These are phyloP conservation scores for Teleiodes luculella DNA, from an alignment of 2,888 invertebrate species.

Conservation along the genomic window DNA sequence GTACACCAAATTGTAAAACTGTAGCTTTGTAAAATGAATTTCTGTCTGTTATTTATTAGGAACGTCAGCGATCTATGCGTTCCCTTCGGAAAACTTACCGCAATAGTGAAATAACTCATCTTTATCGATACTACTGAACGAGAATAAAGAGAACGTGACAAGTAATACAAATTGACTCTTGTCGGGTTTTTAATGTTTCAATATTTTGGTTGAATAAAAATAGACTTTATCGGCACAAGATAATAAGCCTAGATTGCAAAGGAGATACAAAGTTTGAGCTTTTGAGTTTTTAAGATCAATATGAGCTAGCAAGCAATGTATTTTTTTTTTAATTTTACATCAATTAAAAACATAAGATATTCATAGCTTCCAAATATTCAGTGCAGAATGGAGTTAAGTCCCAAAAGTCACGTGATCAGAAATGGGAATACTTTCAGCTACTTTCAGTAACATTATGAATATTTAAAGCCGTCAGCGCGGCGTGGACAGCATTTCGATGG, in stretches of 20 bases:
- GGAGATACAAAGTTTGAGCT: too few relatives aligned
- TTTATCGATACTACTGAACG: conserved; percentile 1
- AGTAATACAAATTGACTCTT: not conserved
- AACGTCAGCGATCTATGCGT: not conserved
- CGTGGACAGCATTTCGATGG: not conserved
- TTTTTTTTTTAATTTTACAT: too few relatives aligned
- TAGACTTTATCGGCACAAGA: too few relatives aligned
- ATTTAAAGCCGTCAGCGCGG: not conserved
- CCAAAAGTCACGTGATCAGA: not conserved
- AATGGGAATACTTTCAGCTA: conserved; percentile 1
- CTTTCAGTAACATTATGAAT: conserved; percentile 6
- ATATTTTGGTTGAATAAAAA: too few relatives aligned
- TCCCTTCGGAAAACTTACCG: conserved; percentile 5
- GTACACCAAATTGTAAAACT: too few relatives aligned
- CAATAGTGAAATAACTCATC: conserved; percentile 7
- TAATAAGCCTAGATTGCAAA: too few relatives aligned
- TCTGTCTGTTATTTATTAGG: conserved; percentile 71
- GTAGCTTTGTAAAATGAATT: too few relatives aligned
- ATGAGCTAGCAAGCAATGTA: too few relatives aligned
- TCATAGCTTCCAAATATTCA: too few relatives aligned
- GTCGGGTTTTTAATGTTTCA: not conserved
- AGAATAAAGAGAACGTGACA: not conserved
- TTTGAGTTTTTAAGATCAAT: too few relatives aligned
- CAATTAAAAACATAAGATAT: too few relatives aligned
- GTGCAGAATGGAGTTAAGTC: too few relatives aligned